These are phyloP conservation scores for Abramis brama DNA, from an alignment of 2,113 vertebrate species.

Conservation along the genomic window DNA sequence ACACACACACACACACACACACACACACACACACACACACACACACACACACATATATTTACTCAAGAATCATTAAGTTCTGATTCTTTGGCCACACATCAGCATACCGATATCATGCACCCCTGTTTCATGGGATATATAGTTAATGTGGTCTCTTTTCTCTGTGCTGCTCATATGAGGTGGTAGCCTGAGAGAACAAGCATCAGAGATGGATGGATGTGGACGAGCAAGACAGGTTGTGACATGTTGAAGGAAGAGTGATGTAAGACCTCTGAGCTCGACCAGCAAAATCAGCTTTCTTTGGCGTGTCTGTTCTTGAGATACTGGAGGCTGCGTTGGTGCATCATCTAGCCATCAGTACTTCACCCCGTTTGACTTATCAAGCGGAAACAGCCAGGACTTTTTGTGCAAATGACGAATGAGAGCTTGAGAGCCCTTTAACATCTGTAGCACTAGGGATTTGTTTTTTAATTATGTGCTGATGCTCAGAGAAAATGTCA, in stretches of 20 bases:
- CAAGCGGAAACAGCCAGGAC: neutral
- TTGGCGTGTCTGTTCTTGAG: slow-evolving; percentile 20
- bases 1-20: too few species aligned
- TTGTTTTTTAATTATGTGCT: neutral
- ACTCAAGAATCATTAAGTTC: too few species aligned
- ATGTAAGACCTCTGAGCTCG: slow-evolving; percentile 15
- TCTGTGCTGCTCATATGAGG: neutral
- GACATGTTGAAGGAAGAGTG: slow-evolving; percentile 34
- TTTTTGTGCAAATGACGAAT: slow-evolving; percentile 11
- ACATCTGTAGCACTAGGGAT: neutral
- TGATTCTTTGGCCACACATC: too few species aligned
- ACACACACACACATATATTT: too few species aligned
- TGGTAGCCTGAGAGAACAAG: neutral
- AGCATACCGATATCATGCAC: too few species aligned
- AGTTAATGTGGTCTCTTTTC: neutral
- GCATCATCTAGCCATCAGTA: slow-evolving; percentile 6
- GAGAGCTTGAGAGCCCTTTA: neutral
- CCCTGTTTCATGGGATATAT: neutral
- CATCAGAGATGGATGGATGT: slow-evolving; percentile 37
- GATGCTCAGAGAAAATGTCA: neutral
- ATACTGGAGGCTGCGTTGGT: neutral
- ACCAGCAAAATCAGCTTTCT: slow-evolving; percentile 16
- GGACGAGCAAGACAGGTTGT: slow-evolving; percentile 14
- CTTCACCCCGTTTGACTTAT: slow-evolving; percentile 1
- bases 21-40: too few species aligned